These are phyloP conservation scores for Catharus ustulatus DNA, from an alignment of 2,797 vertebrate genomes.

Conservation along the genomic window DNA sequence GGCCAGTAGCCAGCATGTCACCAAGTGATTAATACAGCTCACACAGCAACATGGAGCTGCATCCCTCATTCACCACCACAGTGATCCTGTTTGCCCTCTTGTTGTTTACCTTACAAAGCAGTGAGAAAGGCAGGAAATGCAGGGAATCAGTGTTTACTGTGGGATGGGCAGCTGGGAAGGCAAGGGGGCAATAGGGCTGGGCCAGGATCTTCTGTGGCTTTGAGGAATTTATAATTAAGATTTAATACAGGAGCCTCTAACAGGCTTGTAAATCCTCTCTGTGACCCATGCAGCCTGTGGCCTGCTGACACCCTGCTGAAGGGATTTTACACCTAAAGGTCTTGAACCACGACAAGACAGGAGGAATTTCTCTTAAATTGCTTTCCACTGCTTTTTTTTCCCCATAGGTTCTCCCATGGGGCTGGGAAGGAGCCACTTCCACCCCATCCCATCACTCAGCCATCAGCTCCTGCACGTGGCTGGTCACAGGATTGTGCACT, in stretches of 20 bases:
- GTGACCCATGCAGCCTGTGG: background rate
- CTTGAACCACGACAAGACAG: background rate
- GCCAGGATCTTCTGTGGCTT: background rate
- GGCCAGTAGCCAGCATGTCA: constrained; percentile 41
- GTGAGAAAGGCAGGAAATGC: background rate
- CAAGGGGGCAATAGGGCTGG: background rate
- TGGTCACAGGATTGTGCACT: background rate
- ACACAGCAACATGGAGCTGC: background rate
- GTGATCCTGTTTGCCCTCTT: background rate
- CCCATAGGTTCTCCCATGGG: fast-evolving
- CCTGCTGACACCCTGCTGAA: background rate
- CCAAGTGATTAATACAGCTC: constrained; percentile 34
- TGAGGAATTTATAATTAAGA: background rate
- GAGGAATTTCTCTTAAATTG: background rate
- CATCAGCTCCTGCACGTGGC: background rate
- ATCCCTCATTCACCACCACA: background rate
- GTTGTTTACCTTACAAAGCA: background rate
- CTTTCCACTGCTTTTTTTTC: fast-evolving
- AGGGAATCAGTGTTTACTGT: background rate
- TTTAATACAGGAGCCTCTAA: background rate
- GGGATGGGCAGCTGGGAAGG: background rate
- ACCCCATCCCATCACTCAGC: background rate
- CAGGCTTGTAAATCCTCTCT: background rate
- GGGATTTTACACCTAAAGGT: background rate
- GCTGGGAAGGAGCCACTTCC: fast-evolving